Evolutionary conservation across 2,888 invertebrate species (phyloP).

Genomic region (Tetranychus truncatus): DNA sequence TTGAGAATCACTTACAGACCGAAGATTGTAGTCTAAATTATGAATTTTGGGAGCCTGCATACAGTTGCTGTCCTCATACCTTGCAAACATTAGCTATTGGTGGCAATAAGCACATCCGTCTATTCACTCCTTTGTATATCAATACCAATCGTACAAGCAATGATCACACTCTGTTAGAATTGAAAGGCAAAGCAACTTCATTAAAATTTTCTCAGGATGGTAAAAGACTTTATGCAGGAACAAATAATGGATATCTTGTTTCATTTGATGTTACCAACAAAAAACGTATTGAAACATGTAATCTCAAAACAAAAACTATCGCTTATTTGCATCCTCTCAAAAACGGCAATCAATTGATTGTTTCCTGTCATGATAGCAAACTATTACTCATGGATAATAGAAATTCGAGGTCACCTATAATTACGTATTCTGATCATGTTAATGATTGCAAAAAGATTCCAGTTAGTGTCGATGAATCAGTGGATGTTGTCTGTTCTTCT

Average conservation of each 20-base stretch:
- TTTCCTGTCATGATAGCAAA: slow-evolving; percentile 12
- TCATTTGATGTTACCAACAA: slow-evolving; percentile 9
- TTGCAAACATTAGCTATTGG: slow-evolving; percentile 9
- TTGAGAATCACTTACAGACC: background rate
- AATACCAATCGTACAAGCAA: background rate
- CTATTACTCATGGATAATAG: slow-evolving; percentile 7
- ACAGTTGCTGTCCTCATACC: background rate
- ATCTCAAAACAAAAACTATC: slow-evolving; percentile 8
- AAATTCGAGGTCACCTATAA: slow-evolving; percentile 10
- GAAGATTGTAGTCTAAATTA: background rate
- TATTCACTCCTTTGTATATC: background rate
- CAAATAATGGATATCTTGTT: slow-evolving; percentile 15
- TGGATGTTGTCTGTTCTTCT: slow-evolving; percentile 21
- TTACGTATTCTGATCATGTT: slow-evolving; percentile 21
- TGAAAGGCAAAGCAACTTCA: slow-evolving; percentile 5
- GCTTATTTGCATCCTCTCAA: background rate
- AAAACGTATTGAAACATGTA: background rate
- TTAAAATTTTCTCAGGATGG: slow-evolving; percentile 8
- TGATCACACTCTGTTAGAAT: background rate
- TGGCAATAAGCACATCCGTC: background rate
- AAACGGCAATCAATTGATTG: slow-evolving; percentile 11
- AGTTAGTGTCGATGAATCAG: slow-evolving; percentile 21
- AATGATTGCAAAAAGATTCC: slow-evolving; percentile 21
- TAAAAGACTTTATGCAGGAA: slow-evolving; percentile 11
- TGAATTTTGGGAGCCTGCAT: background rate